Percentiles rank a stretch among this genome's conserved stretches.
Conservation (phyloP, 2,113 vertebrate species). For the Madoqua kirkii region DNA sequence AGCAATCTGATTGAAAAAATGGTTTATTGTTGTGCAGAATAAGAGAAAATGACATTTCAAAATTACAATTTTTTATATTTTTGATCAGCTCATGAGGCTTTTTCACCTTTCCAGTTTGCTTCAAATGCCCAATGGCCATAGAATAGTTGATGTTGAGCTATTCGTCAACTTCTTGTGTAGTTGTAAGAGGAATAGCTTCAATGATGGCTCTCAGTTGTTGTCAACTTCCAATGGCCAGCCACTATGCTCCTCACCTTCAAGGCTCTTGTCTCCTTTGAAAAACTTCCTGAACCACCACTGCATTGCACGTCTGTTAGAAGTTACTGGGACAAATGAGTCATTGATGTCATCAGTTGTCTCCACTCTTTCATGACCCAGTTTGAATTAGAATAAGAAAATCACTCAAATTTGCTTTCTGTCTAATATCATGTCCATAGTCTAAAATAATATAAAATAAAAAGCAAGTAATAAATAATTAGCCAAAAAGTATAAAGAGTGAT, state of each 20-base stretch:
- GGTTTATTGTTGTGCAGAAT: neutral
- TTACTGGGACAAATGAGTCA: neutral
- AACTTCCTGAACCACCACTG: neutral
- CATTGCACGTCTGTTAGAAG: neutral
- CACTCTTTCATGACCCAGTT: neutral
- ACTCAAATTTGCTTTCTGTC: neutral
- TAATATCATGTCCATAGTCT: neutral
- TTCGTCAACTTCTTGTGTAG: neutral
- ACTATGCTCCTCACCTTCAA: neutral
- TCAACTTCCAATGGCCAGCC: neutral
- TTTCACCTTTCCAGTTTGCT: neutral
- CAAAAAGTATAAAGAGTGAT: neutral
- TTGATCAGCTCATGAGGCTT: neutral
- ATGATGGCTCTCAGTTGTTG: rapidly evolving
- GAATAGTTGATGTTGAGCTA: neutral
- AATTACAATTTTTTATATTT: neutral
- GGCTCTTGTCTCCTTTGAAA: neutral
- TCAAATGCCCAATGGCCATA: neutral
- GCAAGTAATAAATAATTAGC: neutral
- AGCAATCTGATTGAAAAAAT: neutral
- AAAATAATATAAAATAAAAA: neutral
- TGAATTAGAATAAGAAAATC: neutral
- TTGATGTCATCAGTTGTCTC: neutral
- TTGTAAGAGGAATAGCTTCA: neutral
- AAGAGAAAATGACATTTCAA: neutral